Conservation (phyloP, 2,113 vertebrate genomes). For the western clawed frog (Xenopus tropicalis) region DNA sequence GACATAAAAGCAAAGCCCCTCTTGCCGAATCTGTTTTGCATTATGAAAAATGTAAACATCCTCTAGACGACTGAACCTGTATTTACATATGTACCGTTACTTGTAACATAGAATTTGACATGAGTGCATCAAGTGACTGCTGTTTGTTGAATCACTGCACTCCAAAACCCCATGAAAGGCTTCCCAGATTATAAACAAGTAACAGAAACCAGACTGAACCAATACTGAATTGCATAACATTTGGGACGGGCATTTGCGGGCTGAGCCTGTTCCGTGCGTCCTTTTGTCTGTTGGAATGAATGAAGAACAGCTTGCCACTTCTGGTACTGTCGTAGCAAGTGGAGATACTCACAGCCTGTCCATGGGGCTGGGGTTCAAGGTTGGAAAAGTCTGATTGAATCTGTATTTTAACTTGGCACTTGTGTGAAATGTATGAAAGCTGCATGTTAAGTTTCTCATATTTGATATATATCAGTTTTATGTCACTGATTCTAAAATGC, state of each 20-base stretch:
- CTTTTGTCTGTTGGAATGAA: neutral
- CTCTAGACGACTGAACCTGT: conserved; percentile 1
- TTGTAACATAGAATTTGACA: conserved; percentile 18
- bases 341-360: neutral
- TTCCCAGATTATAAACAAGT: conserved; percentile 3
- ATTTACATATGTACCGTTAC: conserved; percentile 9
- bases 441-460: neutral
- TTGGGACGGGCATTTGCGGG: neutral
- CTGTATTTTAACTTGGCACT: too few species aligned
- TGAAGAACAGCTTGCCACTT: neutral
- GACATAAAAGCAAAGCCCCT: neutral
- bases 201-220: neutral
- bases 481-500: too few species aligned
- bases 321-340: neutral
- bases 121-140: conserved; percentile 16
- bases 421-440: neutral
- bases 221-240: neutral
- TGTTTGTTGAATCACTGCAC: conserved; percentile 7
- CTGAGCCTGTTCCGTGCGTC: neutral
- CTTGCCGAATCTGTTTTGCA: conserved; percentile 1
- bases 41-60: conserved; percentile 20
- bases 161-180: conserved; percentile 2
- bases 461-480: neutral
- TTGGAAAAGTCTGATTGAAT: neutral
- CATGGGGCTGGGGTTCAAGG: neutral